Base-by-base conservation (phyloP, 2,113 vertebrate genomes). In the Dunckerocampus dactyliophorus region DNA sequence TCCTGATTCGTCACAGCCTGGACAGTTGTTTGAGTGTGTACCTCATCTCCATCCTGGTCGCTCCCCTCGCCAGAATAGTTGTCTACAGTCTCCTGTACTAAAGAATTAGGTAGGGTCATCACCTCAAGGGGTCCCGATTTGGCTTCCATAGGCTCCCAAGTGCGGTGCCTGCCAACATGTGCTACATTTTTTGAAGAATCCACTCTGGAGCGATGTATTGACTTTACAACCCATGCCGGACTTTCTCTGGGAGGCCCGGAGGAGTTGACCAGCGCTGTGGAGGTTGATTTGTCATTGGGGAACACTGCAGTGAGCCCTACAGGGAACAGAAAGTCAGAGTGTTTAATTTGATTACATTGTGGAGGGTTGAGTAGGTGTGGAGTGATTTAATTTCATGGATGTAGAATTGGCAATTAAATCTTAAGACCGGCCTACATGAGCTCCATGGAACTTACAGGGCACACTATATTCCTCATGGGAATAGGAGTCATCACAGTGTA, bases 1-100 rank as follows among this genome's bases (percentile, higher is more conserved):
- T 86, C 86, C 13, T 83, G 81, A 47, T 69, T 83, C 21, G 59
- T 62, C 2, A 21, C 48, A n/a, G 59, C 14, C 39, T 34, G 61
- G 49, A 61, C 49, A 16, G 74, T 63, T 54, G 76, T 51, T 14
- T 77, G 53, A 53, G 65, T 34, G 34, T 28, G 59, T 4, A 22
- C 28, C 16, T 73, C 69, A 4, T 80, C 85, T 45, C 73, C 76
- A 0, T 85, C 84, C 50, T 77, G 77, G 47, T 90, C 85, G 19
- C 69, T 88, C 8, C 88, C 90, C 55, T 89, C 89, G 1, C 91
- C 91, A 0, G 91, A 92, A 58, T 85, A 92, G 72, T 90, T 89
- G 50, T 91, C 91, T 0, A 65, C 74, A 80, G 74, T 82, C 53
- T 89, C 89, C 31, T 78, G 76, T n/a, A 4, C 68, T 51, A 68